phyloP scores from a whole-genome alignment of 2,113 vertebrate species.

The Chionomys nivalis region DNA sequence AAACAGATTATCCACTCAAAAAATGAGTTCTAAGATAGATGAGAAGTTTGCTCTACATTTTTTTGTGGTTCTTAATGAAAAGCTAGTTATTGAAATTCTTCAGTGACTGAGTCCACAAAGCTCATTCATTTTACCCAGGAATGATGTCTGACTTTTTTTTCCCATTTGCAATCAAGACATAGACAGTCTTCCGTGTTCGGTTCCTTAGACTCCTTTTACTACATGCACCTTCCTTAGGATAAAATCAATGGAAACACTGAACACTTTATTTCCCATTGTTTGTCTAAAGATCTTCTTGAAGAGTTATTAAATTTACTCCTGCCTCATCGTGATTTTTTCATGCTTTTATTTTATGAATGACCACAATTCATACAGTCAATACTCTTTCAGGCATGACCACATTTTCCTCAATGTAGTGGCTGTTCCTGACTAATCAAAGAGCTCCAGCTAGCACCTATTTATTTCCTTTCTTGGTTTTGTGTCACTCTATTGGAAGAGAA shows the following conservation, averaged over 20 bases:
- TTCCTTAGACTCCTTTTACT: neutral
- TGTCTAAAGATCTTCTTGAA: neutral
- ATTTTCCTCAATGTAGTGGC: no score
- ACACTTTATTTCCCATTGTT: neutral
- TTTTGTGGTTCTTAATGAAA: neutral
- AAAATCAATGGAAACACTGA: neutral
- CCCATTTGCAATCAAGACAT: fast-evolving
- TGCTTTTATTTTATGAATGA: neutral
- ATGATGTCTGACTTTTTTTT: neutral
- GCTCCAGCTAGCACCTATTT: neutral
- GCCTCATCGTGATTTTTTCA: neutral
- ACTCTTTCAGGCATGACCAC: neutral
- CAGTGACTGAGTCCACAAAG: neutral
- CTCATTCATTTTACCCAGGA: neutral
- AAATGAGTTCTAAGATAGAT: neutral
- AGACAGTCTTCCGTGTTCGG: neutral
- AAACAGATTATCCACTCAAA: neutral
- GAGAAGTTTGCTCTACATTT: neutral
- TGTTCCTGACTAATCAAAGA: neutral
- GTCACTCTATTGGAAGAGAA: neutral
- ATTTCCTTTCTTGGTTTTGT: neutral
- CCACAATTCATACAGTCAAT: neutral
- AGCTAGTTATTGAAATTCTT: neutral
- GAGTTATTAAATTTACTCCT: neutral
- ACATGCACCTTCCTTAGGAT: neutral